Percentiles rank a stretch among this genome's conserved stretches.
Conservation (phyloP, 2,888 invertebrate genomes). For the Ornithoptera alexandrae region DNA sequence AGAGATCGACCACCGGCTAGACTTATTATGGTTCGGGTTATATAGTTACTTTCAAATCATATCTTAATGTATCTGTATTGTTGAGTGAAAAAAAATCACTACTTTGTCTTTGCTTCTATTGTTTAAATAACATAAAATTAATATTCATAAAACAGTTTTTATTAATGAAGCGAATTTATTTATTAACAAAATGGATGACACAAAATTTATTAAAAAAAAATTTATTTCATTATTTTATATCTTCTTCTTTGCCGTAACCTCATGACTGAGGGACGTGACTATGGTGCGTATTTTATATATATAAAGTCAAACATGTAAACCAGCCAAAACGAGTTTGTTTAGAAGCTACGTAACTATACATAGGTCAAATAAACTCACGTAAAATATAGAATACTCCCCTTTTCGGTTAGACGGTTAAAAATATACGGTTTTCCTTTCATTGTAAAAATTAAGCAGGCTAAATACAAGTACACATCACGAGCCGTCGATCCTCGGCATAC, state of each 20-base stretch:
- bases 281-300: too few species aligned
- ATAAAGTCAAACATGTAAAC: too few species aligned
- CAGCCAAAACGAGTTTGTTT: too few species aligned
- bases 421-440: conserved; percentile 17
- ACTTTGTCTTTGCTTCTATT: neutral
- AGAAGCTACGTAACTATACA: too few species aligned
- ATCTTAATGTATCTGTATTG: neutral
- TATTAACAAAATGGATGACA: too few species aligned
- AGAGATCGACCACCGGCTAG: conserved; percentile 2
- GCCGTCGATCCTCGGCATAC: conserved; percentile 30
- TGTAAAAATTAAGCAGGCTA: conserved; percentile 12
- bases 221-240: too few species aligned
- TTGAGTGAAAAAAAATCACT: neutral
- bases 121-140: neutral
- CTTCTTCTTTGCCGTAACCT: too few species aligned
- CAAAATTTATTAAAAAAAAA: too few species aligned
- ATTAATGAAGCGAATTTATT: too few species aligned
- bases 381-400: neutral
- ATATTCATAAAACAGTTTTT: too few species aligned
- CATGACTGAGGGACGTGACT: too few species aligned
- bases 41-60: conserved; percentile 8
- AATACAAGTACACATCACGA: conserved; percentile 33
- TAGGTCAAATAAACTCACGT: neutral
- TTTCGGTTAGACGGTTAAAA: neutral
- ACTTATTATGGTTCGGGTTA: neutral